A percentile compares a stretch with the other conserved stretches of the same genome.
These are phyloP conservation scores for Pentamera pediparva DNA, from an alignment of 53 echinoderm and acorn worm species.

Conservation along the genomic window DNA sequence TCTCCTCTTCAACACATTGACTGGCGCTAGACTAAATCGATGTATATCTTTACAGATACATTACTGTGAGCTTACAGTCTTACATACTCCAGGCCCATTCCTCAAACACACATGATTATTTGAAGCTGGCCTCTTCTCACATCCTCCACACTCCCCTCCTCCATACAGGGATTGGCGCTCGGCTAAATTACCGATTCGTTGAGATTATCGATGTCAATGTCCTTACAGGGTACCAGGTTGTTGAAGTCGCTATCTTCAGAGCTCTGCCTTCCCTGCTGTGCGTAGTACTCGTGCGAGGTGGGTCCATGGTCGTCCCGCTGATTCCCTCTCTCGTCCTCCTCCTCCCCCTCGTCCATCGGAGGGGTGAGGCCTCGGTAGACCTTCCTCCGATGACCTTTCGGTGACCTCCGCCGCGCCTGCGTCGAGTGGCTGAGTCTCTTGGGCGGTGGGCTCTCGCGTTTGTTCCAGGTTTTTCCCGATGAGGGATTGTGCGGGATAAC, in stretches of 20 bases:
- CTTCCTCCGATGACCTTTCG: slow-evolving; percentile 22
- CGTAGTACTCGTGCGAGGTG: neutral
- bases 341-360: neutral
- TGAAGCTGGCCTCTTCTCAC: too few relatives aligned
- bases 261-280: slow-evolving; percentile 2
- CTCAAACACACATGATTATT: too few relatives aligned
- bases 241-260: slow-evolving; percentile 28
- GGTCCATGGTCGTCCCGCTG: neutral
- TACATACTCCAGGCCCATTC: too few relatives aligned
- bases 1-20: too few relatives aligned
- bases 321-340: neutral
- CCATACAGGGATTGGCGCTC: too few relatives aligned
- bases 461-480: neutral
- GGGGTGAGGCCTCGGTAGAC: neutral
- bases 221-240: slow-evolving; percentile 26
- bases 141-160: too few relatives aligned
- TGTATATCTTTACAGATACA: too few relatives aligned
- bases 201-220: slow-evolving; percentile 54
- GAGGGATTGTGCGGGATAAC: neutral
- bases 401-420: slow-evolving; percentile 41
- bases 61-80: too few relatives aligned
- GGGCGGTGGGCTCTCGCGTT: slow-evolving; percentile 7
- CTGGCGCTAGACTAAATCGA: too few relatives aligned
- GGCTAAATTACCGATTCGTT: slow-evolving; percentile 94
- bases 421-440: slow-evolving; percentile 60